A percentile compares a stretch with the other conserved stretches of the same genome.
phyloP scores from a whole-genome alignment of 2,888 invertebrate species.

The Hyles lineata region DNA sequence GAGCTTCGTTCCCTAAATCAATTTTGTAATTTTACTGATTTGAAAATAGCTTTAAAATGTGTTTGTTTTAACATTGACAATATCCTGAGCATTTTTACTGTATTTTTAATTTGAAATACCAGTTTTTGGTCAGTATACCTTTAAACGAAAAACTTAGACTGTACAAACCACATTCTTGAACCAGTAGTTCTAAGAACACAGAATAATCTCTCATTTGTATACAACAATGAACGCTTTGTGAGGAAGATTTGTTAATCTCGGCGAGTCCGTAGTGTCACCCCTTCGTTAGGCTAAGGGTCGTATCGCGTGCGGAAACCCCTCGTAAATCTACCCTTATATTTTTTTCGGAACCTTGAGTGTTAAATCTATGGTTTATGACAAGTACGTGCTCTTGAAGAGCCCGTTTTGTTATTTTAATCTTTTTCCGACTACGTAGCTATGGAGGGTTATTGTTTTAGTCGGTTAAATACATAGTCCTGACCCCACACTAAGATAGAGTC shows the following conservation, averaged over 20 bases:
- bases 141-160: too few relatives aligned
- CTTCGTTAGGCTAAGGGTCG: conserved; percentile 23
- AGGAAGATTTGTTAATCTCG: conserved; percentile 11
- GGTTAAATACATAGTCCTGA: neutral
- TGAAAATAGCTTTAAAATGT: neutral
- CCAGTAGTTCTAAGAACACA: neutral
- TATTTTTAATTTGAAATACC: too few relatives aligned
- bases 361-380: conserved; percentile 19
- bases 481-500: too few relatives aligned
- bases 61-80: neutral
- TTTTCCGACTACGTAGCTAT: neutral
- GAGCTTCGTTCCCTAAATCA: too few relatives aligned
- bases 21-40: too few relatives aligned
- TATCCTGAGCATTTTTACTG: neutral
- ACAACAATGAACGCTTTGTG: conserved; percentile 11
- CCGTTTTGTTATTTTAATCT: neutral
- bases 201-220: neutral
- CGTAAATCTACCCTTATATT: conserved; percentile 7
- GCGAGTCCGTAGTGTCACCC: conserved; percentile 5
- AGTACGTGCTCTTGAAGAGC: neutral
- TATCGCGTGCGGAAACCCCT: conserved; percentile 7
- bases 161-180: too few relatives aligned
- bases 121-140: too few relatives aligned
- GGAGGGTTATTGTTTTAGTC: neutral
- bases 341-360: neutral